Conservation (phyloP, 1,140 invertebrate species). For the Zaprionus inermis region DNA sequence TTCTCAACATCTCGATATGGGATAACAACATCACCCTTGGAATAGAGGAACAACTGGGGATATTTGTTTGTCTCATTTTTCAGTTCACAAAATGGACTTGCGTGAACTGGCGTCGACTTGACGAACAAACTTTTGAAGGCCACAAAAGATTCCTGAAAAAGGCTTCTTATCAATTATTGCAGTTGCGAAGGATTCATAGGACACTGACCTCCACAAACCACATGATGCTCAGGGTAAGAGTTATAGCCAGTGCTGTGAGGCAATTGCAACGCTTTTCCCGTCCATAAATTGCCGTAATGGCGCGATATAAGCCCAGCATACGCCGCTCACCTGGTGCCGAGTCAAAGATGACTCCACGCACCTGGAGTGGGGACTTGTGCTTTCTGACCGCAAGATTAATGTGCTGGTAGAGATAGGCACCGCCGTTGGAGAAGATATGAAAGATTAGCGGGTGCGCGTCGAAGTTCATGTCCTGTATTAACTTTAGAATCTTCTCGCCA, state of each 20-base stretch:
- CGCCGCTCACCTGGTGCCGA: constrained; percentile 89
- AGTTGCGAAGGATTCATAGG: background rate
- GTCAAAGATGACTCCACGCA: constrained; percentile 91
- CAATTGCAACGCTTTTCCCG: constrained; percentile 85
- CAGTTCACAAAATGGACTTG: constrained; percentile 85
- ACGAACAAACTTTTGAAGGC: constrained; percentile 79
- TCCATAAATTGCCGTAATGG: constrained; percentile 87
- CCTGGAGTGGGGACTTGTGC: constrained; percentile 85
- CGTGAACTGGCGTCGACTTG: constrained; percentile 69
- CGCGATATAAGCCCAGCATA: constrained; percentile 86
- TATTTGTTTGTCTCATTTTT: constrained; percentile 85
- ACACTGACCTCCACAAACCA: constrained; percentile 86
- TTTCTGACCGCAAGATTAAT: constrained; percentile 86
- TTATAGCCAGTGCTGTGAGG: constrained; percentile 86
- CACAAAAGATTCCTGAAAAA: constrained; percentile 71
- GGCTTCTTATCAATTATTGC: background rate
- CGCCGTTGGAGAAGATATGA: constrained; percentile 93
- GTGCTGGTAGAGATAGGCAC: constrained; percentile 89
- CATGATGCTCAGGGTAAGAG: constrained; percentile 86
- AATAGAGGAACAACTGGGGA: constrained; percentile 91
- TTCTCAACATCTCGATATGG: constrained; percentile 87
- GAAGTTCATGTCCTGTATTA: constrained; percentile 88
- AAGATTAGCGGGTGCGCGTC: constrained; percentile 90
- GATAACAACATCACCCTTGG: constrained; percentile 88
- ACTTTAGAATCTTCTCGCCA: constrained; percentile 88